Evolutionary conservation across 2,888 invertebrate genomes (phyloP).

Genomic region (Neoscelio sp.): DNA sequence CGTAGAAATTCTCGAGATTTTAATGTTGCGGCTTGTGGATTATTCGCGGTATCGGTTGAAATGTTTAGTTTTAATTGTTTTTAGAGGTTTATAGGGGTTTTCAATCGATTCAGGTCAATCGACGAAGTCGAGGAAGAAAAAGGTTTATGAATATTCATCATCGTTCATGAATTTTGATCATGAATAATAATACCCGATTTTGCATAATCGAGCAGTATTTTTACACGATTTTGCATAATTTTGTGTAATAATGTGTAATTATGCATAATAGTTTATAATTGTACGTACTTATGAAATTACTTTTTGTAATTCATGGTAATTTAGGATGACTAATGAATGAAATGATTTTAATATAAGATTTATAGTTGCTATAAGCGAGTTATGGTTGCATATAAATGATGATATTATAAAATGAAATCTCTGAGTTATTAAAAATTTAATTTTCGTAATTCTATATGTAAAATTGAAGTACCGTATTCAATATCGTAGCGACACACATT

Average conservation of each 20-base stretch:
- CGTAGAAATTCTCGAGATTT: conserved; percentile 57
- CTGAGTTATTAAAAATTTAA: too few relatives aligned
- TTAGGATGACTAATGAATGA: too few relatives aligned
- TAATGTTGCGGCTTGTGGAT: conserved; percentile 6
- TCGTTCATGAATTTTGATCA: conserved; percentile 23
- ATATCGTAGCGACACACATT: too few relatives aligned
- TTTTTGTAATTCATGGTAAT: not conserved
- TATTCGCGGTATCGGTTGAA: not conserved
- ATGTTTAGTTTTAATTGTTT: conserved; percentile 33
- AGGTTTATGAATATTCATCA: conserved; percentile 35
- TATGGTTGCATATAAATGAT: too few relatives aligned
- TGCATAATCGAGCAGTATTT: conserved; percentile 24
- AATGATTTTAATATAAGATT: too few relatives aligned
- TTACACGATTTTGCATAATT: conserved; percentile 6
- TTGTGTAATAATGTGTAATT: conserved; percentile 33
- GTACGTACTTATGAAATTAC: not conserved
- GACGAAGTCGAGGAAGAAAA: not conserved
- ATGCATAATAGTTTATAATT: conserved; percentile 16
- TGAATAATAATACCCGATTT: conserved; percentile 32
- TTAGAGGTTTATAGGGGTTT: conserved; percentile 11
- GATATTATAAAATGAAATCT: too few relatives aligned
- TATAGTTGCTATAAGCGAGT: too few relatives aligned
- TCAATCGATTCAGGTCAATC: not conserved
- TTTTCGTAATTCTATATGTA: too few relatives aligned
- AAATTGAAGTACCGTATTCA: too few relatives aligned